Evolutionary conservation across 2,888 invertebrate genomes (phyloP).

Genomic region (Drosophila algonquin): DNA sequence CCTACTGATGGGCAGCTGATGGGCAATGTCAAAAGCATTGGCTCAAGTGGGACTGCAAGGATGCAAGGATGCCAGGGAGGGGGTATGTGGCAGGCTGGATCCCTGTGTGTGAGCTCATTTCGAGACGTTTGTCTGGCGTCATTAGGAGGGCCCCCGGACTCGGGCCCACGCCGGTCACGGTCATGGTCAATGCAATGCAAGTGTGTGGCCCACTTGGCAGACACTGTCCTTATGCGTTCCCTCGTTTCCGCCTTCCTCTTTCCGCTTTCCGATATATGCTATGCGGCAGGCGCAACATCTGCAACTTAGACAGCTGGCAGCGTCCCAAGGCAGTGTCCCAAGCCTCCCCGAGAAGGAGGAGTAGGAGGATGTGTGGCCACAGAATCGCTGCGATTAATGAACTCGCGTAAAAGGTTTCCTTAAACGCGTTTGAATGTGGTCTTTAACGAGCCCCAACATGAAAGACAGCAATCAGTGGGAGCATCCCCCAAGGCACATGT

Average conservation of each 20-base stretch:
- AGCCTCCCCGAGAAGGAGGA: slow-evolving; percentile 5
- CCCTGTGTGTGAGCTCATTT: slow-evolving; percentile 61
- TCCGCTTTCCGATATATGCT: slow-evolving; percentile 59
- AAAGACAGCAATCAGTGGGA: slow-evolving; percentile 64
- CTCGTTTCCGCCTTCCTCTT: slow-evolving; percentile 53
- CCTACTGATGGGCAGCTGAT: slow-evolving; percentile 27
- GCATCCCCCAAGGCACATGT: slow-evolving; percentile 20
- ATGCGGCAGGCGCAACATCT: slow-evolving; percentile 44
- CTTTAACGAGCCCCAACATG: slow-evolving; percentile 68
- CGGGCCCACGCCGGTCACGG: slow-evolving; percentile 58
- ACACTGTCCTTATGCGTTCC: slow-evolving; percentile 41
- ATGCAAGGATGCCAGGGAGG: background rate
- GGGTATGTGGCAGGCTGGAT: slow-evolving; percentile 14
- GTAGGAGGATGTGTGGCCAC: slow-evolving; percentile 41
- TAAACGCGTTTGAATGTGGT: slow-evolving; percentile 62
- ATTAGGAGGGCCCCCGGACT: slow-evolving; percentile 44
- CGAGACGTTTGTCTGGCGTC: slow-evolving; percentile 72
- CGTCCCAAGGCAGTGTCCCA: slow-evolving; percentile 24
- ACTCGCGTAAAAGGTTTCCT: slow-evolving; percentile 58
- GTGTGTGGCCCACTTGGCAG: slow-evolving; percentile 54
- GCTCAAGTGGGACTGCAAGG: slow-evolving; percentile 8
- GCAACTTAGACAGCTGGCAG: slow-evolving; percentile 46
- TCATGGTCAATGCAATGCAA: slow-evolving; percentile 63
- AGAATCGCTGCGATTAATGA: slow-evolving; percentile 68
- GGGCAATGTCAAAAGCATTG: slow-evolving; percentile 47